Percentiles rank a stretch among this genome's conserved stretches.
Evolutionary conservation across 2,113 vertebrate genomes (phyloP).

Genomic region (Microcebus murinus): DNA sequence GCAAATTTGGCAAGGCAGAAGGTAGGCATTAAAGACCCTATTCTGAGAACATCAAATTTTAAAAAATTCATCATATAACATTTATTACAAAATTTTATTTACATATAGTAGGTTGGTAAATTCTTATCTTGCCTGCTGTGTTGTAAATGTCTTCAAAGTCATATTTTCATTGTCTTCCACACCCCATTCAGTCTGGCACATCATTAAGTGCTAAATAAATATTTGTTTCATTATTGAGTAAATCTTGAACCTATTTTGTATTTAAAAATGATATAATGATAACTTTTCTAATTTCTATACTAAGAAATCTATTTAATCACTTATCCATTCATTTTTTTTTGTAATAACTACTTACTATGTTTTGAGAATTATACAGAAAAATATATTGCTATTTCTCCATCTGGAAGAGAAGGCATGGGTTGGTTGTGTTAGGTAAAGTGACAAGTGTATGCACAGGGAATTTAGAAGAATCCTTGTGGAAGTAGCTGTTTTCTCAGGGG

Average conservation of each 20-base stretch:
- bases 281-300: background rate
- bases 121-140: background rate
- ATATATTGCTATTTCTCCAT: background rate
- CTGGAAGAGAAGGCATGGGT: background rate
- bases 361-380: background rate
- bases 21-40: background rate
- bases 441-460: background rate
- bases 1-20: background rate
- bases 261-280: background rate
- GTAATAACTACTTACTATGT: background rate
- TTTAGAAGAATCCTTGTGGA: background rate
- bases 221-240: constrained; percentile 28
- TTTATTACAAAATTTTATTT: background rate
- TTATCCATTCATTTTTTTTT: background rate
- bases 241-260: background rate
- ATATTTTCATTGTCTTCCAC: background rate
- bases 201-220: background rate
- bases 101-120: background rate
- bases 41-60: background rate
- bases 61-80: background rate
- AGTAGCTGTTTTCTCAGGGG: background rate
- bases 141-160: background rate
- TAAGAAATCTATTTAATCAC: background rate
- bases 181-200: background rate
- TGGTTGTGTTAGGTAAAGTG: background rate